phyloP scores from a whole-genome alignment of 2,113 vertebrate species.

The Pithys albifrons region DNA sequence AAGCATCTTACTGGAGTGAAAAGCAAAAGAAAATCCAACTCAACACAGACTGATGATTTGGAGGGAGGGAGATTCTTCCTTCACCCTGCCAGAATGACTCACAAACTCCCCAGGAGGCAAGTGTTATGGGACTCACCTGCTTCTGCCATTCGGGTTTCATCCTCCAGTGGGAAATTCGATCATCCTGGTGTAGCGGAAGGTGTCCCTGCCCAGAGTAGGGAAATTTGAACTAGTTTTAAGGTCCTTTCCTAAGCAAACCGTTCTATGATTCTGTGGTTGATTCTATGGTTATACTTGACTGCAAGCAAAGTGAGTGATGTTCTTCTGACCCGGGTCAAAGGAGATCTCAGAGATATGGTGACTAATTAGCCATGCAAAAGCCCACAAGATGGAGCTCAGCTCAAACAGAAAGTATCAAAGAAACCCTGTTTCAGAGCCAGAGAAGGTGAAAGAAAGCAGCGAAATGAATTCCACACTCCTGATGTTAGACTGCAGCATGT shows the following conservation, averaged over 20 bases:
- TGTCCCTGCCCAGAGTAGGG: not conserved
- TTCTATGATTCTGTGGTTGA: not conserved
- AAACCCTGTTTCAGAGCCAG: not conserved
- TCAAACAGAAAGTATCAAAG: not conserved
- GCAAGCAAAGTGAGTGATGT: not conserved
- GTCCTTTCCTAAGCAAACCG: not conserved
- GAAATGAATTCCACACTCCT: not conserved
- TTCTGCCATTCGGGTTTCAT: not conserved
- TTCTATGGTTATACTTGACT: not conserved
- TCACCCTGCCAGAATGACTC: not conserved
- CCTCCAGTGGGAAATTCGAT: not conserved
- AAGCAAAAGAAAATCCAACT: not conserved
- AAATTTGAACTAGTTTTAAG: not conserved
- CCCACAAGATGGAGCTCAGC: slow-evolving; percentile 19
- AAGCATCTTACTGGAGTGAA: not conserved
- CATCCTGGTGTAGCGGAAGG: not conserved
- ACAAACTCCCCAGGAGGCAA: not conserved
- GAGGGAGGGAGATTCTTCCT: not conserved
- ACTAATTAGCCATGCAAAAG: not conserved
- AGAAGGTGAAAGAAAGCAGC: not conserved
- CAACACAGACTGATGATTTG: fast-evolving
- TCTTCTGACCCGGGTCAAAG: not conserved
- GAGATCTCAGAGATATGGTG: not conserved
- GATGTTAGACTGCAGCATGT: not conserved
- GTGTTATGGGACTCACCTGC: not conserved